A percentile compares a stretch with the other conserved stretches of the same genome.
Conservation (phyloP, 2,888 invertebrate genomes). For the Heliothis peltigera region DNA sequence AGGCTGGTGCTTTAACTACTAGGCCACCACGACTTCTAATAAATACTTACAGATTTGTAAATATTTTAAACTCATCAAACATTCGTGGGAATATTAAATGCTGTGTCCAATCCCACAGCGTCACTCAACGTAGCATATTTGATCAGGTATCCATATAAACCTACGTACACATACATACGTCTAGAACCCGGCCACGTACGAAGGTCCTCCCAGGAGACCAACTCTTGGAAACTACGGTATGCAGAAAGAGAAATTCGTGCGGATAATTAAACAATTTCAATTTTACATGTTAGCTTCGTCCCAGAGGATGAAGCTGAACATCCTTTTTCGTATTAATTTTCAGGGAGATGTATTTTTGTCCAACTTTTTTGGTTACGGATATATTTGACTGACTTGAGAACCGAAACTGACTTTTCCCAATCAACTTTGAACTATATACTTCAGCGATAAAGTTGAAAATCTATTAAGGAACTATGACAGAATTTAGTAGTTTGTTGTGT, state of each 20-base stretch:
- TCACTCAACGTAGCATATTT: conserved; percentile 25
- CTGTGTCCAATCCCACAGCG: neutral
- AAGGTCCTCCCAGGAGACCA: conserved; percentile 23
- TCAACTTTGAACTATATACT: too few species aligned
- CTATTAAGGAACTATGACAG: too few species aligned
- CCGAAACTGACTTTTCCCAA: too few species aligned
- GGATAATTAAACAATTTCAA: conserved; percentile 68
- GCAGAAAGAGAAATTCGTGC: conserved; percentile 63
- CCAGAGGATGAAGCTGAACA: conserved; percentile 9
- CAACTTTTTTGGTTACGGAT: neutral
- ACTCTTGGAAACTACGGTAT: conserved; percentile 57
- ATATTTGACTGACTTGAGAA: neutral
- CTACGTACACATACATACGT: neutral
- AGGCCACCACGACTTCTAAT: too few species aligned
- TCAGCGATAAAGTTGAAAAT: too few species aligned
- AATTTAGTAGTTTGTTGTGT: too few species aligned
- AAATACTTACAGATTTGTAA: too few species aligned
- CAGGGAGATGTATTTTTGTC: neutral
- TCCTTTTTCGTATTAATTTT: conserved; percentile 29
- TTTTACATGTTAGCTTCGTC: conserved; percentile 49
- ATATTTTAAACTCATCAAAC: too few species aligned
- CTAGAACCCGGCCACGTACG: neutral
- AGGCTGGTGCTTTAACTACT: too few species aligned
- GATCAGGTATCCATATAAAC: conserved; percentile 4
- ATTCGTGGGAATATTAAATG: too few species aligned